phyloP scores from a whole-genome alignment of 2,797 vertebrate species.

The Chelidonichthys spinosus region DNA sequence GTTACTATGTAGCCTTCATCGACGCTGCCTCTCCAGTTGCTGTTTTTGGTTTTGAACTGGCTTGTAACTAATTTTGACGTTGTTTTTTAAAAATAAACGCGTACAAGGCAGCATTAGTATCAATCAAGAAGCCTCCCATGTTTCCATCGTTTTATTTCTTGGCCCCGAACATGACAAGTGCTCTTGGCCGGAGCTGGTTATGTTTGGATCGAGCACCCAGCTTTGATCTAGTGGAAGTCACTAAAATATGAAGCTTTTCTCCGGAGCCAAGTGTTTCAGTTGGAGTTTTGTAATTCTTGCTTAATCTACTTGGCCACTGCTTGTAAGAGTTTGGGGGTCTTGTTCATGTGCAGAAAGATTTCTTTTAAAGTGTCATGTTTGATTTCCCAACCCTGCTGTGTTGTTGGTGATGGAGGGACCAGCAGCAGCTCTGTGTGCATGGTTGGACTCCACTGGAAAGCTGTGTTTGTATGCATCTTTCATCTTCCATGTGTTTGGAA shows the following conservation, averaged over 20 bases:
- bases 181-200: conserved; percentile 30
- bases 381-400: conserved; percentile 29
- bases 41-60: too few species aligned
- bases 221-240: conserved; percentile 36
- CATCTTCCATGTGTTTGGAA: neutral
- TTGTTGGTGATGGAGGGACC: conserved; percentile 1
- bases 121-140: neutral
- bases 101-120: neutral
- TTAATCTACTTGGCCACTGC: conserved; percentile 43
- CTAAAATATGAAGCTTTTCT: conserved; percentile 31
- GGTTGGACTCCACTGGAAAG: conserved; percentile 2
- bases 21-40: too few species aligned
- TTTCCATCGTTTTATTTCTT: neutral
- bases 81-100: neutral
- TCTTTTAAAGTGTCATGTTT: conserved; percentile 14
- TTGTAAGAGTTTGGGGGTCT: conserved; percentile 15
- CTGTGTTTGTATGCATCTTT: neutral
- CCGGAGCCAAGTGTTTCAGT: conserved; percentile 47
- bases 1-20: conserved; percentile 17
- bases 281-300: conserved; percentile 46
- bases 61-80: neutral
- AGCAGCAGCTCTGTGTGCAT: neutral
- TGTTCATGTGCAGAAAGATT: conserved; percentile 31
- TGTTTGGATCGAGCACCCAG: conserved; percentile 22
- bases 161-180: conserved; percentile 31